Evolutionary conservation across 30 jellyfish, hydroid and myxozoan genomes (phyloP), one percentile per base, ranked within the genome.

Genomic region (Aurelia sp.): DNA sequence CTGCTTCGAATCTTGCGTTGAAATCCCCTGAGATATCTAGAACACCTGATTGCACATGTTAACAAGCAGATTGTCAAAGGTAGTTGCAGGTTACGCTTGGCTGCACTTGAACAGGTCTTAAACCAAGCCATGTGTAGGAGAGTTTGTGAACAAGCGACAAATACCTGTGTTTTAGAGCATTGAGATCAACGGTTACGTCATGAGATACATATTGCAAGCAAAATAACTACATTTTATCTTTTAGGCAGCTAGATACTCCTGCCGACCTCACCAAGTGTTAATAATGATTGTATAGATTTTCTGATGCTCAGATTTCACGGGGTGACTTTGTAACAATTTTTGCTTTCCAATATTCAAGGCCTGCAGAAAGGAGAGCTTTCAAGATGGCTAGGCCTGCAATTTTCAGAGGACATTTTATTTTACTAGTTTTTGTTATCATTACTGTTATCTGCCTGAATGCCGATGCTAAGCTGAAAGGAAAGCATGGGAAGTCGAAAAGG

Each of bases 181-280:
- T 72, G 78, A 71, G 86, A 69, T 71, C 85, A 83, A 83, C 22
- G 80, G 33, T 83, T 47, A 83, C 92, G 86, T 83, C 85, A 83
- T 83, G 44, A 19, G 63, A 30, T 31, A 41, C 60, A 53, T 40
- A 83, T 83, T 55, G 92, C 24, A 59, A 12, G 24, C 76, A 12
- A 67, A 27, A 57, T n/a, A 41, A 8, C 31, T 67, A 21, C 13
- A 59, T 59, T 59, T 59, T 21, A 44, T 20, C 57, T 67, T 35
- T 67, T 35, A 67, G 78, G 78, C 78, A 67, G 78, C 76, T 65
- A 65, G 50, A 38, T 38, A 20, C 35, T 24, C 13, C 20, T n/a
- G 30, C 72, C 15, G 35, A n/a, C 15, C 0, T 24, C 3, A 61
- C 30, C 72, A 20, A 61, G 35, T 10, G 30, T 61, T 24, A 44